These are phyloP conservation scores for Drosophila busckii DNA, from an alignment of 1,140 invertebrate genomes.

Conservation along the genomic window DNA sequence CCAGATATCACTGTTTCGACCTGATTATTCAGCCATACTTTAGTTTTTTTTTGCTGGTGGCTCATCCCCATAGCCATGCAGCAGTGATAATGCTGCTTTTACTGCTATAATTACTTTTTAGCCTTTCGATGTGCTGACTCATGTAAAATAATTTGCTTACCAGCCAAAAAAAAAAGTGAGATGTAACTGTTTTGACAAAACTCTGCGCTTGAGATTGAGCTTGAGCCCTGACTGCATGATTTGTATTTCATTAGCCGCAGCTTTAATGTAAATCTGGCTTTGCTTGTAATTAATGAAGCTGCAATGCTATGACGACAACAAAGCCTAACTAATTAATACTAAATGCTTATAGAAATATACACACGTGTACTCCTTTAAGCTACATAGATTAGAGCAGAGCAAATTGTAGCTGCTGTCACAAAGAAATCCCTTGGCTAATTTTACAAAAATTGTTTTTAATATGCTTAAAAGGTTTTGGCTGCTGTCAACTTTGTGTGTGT, in stretches of 20 bases:
- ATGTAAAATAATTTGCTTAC: slow-evolving; percentile 42
- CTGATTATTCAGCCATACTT: no score
- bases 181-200: slow-evolving; percentile 39
- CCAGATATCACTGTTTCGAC: no score
- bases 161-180: slow-evolving; percentile 11
- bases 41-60: no score
- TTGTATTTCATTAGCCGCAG: slow-evolving; percentile 22
- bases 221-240: slow-evolving; percentile 12
- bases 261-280: slow-evolving; percentile 24
- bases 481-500: no score
- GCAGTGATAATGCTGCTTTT: slow-evolving; percentile 31
- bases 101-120: slow-evolving; percentile 40
- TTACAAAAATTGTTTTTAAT: no score
- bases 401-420: no score
- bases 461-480: no score
- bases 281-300: slow-evolving; percentile 36
- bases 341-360: no score
- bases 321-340: slow-evolving; percentile 41
- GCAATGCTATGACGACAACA: slow-evolving; percentile 32
- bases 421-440: no score
- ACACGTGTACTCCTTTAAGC: no score
- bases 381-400: no score
- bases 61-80: neutral
- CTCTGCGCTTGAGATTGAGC: slow-evolving; percentile 4
- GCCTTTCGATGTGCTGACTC: slow-evolving; percentile 37